Conservation (phyloP, 1,140 invertebrate species). For the Drosophila persimilis region DNA sequence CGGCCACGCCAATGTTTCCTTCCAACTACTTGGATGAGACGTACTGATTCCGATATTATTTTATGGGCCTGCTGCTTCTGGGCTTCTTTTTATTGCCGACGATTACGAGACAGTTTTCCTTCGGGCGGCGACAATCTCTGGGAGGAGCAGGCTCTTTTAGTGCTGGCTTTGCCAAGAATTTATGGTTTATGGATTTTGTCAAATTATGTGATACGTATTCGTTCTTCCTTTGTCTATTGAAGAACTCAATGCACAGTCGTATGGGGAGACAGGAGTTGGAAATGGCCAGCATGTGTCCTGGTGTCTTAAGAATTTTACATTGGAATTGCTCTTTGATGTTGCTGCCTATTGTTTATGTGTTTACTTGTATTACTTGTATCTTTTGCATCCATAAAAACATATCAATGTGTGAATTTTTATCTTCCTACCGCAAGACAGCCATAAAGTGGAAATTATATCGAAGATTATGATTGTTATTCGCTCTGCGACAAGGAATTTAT, state of each 20-base stretch:
- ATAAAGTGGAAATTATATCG: conserved; percentile 77
- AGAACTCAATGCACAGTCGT: conserved; percentile 49
- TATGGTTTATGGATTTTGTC: conserved; percentile 80
- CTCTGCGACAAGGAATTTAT: conserved; percentile 33
- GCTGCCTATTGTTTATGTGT: conserved; percentile 64
- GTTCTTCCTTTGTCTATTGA: conserved; percentile 60
- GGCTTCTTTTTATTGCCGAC: conserved; percentile 64
- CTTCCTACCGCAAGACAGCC: conserved; percentile 29
- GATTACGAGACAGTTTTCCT: conserved; percentile 63
- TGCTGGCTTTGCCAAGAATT: conserved; percentile 62
- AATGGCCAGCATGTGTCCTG: conserved; percentile 28
- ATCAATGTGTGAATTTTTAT: conserved; percentile 74
- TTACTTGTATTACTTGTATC: conserved; percentile 31
- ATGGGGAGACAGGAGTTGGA: conserved; percentile 4
- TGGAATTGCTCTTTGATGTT: conserved; percentile 74
- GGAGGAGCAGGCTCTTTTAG: conserved; percentile 50
- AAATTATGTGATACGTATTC: conserved; percentile 63
- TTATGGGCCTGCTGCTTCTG: conserved; percentile 51
- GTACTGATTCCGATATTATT: conserved; percentile 72
- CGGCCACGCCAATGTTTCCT: conserved; percentile 21
- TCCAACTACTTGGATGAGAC: conserved; percentile 34
- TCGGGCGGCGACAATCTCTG: conserved; percentile 39
- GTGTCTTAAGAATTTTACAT: conserved; percentile 58
- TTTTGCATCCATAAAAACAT: conserved; percentile 62
- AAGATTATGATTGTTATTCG: conserved; percentile 73